Percentiles rank a stretch among this genome's conserved stretches.
Evolutionary conservation across 92 coral and sea anemone species (phyloP).

Genomic region (Siderastrea siderea): DNA sequence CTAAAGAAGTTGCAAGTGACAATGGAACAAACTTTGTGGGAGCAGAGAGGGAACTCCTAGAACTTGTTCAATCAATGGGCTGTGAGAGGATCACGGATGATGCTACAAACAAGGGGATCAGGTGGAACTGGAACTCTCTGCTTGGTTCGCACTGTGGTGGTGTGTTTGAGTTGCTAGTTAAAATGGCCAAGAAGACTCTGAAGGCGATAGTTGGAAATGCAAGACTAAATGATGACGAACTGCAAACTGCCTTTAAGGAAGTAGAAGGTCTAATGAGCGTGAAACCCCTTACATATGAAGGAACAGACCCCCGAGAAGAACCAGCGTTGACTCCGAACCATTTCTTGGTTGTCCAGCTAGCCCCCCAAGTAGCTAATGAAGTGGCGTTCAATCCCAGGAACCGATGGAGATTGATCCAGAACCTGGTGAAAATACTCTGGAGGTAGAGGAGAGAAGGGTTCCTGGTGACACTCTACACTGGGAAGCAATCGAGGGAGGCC

Average conservation of each 20-base stretch:
- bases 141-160: conserved; percentile 46
- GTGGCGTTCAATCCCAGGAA: neutral
- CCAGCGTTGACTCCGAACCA: too few relatives aligned
- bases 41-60: too few relatives aligned
- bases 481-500: conserved; percentile 39
- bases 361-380: conserved; percentile 38
- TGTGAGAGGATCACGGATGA: too few relatives aligned
- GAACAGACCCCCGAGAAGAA: conserved; percentile 25
- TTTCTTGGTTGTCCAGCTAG: neutral
- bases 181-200: too few relatives aligned
- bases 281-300: conserved; percentile 44
- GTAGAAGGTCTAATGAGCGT: conserved; percentile 5
- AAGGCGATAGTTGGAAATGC: too few relatives aligned
- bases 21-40: conserved; percentile 22
- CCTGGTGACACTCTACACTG: conserved; percentile 13
- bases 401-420: too few relatives aligned
- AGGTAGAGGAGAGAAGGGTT: conserved; percentile 28
- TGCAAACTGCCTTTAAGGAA: too few relatives aligned
- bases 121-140: conserved; percentile 47
- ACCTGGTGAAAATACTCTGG: neutral
- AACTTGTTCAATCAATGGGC: too few relatives aligned
- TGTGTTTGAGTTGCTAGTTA: too few relatives aligned
- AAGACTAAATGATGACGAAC: too few relatives aligned
- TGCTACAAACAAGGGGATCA: neutral
- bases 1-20: conserved; percentile 31